Conservation (phyloP, 2,888 invertebrate species). For the Hedychridium roseum region DNA sequence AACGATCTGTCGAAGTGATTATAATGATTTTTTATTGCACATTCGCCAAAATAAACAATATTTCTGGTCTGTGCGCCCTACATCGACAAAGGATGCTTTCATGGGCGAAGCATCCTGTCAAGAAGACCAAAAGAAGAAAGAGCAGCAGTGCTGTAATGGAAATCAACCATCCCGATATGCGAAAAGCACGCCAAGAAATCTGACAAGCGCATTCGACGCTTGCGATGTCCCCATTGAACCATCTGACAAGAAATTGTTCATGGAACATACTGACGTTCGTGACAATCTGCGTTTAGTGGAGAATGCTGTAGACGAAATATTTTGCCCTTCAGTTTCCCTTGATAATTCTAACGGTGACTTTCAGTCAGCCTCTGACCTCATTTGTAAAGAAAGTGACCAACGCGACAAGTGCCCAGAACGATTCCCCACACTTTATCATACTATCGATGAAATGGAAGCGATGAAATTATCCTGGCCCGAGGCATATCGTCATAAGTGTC, state of each 20-base stretch:
- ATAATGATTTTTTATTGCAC: slow-evolving; percentile 71
- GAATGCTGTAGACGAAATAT: no score
- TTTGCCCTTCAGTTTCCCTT: no score
- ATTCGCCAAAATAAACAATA: slow-evolving; percentile 68
- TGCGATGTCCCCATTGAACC: slow-evolving; percentile 51
- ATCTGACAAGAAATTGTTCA: no score
- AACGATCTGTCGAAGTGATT: slow-evolving; percentile 73
- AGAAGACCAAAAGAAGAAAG: slow-evolving; percentile 9
- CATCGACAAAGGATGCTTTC: slow-evolving; percentile 4
- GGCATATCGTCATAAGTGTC: slow-evolving; percentile 70
- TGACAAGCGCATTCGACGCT: slow-evolving; percentile 50
- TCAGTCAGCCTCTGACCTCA: no score
- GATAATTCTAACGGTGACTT: no score
- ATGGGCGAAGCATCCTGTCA: no score
- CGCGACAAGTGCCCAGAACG: no score
- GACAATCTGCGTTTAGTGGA: no score
- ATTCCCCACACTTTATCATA: slow-evolving; percentile 57
- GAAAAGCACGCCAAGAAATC: slow-evolving; percentile 44
- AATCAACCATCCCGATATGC: slow-evolving; percentile 31
- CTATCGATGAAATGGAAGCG: slow-evolving; percentile 57
- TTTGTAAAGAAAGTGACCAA: no score
- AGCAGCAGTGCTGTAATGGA: slow-evolving; percentile 19
- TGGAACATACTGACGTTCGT: no score
- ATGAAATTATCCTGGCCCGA: slow-evolving; percentile 69
- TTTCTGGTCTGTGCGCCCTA: slow-evolving; percentile 59